Base-by-base conservation (phyloP, 2,113 vertebrate species). In the Falco punctatus region DNA sequence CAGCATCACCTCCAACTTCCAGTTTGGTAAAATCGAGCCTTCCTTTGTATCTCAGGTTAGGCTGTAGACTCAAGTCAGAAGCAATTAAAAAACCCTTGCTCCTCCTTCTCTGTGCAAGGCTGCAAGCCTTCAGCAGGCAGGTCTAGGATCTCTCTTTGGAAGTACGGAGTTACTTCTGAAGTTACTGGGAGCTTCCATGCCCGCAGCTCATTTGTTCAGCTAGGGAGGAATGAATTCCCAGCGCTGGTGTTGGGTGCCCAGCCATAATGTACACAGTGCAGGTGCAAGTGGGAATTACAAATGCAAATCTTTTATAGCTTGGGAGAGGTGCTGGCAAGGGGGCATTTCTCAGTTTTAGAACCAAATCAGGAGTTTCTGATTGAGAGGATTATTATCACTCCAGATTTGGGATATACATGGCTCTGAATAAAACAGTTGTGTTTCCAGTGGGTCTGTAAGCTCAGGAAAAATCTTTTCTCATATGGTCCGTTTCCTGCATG, bases 1-100 rank as follows among this genome's bases (percentile, higher is more conserved):
- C 94, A 82, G 95, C 44, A 78, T 99, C 96, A 98, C 97, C 49
- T 99, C 99, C 9, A 91, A 78, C 95, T 99, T 99, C 38, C 72
- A 98, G 69, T 98, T 89, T 86, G 99, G 99, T 99, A 98, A 98
- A 84, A 71, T 9, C 18, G 59, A 74, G 17, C 64, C 51, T 94
- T 71, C 48, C 23, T 86, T 83, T 90, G 18, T 85, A 6, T 74
- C 61, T 83, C 9, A 6, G 11, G 9, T 38, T 74, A 67, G 26
- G 33, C 23, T 80, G 46, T 79, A n/a, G 44, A 21, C 22, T 90
- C 1, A 21, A 40, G 42, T 86, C n/a, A 70, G 51, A 85, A 90
- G 44, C 1, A 0, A 11, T 66, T 73, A 11, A 61, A 82, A 65
- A 62, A 30, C 1, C 11, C 13, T 10, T 49, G 4, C 18, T 77